These are phyloP conservation scores for Argynnis bischoffii DNA, from an alignment of 2,888 invertebrate genomes.

Conservation along the genomic window DNA sequence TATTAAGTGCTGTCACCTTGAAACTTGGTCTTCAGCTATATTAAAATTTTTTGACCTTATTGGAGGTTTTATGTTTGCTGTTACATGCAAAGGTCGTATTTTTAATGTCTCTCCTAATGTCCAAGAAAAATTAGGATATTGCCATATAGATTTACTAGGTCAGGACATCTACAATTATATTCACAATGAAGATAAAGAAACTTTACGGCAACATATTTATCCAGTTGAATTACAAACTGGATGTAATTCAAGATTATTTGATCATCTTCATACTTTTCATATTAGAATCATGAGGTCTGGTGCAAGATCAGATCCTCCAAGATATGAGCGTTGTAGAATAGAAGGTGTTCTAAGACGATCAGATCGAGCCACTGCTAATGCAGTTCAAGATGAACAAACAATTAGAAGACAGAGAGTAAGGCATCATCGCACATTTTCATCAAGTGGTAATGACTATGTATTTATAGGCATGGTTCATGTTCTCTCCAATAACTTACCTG, in stretches of 20 bases:
- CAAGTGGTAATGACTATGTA: slow-evolving; percentile 84
- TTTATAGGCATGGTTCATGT: slow-evolving; percentile 89
- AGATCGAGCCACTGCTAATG: slow-evolving; percentile 80
- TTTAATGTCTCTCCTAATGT: slow-evolving; percentile 92
- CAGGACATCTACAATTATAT: slow-evolving; percentile 93
- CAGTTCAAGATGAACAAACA: slow-evolving; percentile 76
- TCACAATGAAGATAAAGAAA: slow-evolving; percentile 91
- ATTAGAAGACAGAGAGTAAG: slow-evolving; percentile 77
- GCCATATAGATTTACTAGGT: slow-evolving; percentile 94
- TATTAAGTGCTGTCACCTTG: slow-evolving; percentile 72
- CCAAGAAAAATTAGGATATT: slow-evolving; percentile 92
- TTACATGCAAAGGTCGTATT: slow-evolving; percentile 91
- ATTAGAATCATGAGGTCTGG: slow-evolving; percentile 85
- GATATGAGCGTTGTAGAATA: slow-evolving; percentile 87
- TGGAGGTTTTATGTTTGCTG: slow-evolving; percentile 91
- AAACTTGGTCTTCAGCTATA: slow-evolving; percentile 81
- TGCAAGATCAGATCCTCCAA: slow-evolving; percentile 86
- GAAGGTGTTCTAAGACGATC: slow-evolving; percentile 85
- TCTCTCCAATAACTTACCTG: slow-evolving; percentile 81
- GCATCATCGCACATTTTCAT: slow-evolving; percentile 76
- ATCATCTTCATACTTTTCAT: slow-evolving; percentile 81
- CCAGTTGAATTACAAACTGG: slow-evolving; percentile 76
- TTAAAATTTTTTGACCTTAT: slow-evolving; percentile 85
- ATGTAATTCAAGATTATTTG: slow-evolving; percentile 60
- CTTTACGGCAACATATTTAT: slow-evolving; percentile 86